A percentile compares a stretch with the other conserved stretches of the same genome.
Conservation (phyloP, 2,113 vertebrate genomes). For the Phalacrocorax carbo region DNA sequence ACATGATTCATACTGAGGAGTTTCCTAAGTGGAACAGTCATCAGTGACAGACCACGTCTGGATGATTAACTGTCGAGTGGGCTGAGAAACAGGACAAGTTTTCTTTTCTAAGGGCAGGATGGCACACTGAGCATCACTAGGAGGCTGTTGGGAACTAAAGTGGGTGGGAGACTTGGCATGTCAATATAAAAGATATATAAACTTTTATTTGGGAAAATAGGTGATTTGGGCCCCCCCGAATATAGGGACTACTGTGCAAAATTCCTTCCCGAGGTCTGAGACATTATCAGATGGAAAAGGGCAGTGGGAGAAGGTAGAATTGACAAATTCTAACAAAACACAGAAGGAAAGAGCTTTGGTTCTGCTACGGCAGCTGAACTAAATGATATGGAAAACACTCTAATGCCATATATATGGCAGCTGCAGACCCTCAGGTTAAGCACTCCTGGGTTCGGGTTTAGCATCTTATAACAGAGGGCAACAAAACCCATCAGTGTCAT, state of each 20-base stretch:
- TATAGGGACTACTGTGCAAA: fast-evolving
- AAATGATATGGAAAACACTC: fast-evolving
- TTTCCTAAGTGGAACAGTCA: not conserved
- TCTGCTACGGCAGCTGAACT: not conserved
- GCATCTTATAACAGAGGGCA: not conserved
- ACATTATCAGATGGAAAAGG: not conserved
- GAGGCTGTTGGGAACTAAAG: not conserved
- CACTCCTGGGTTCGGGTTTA: not conserved
- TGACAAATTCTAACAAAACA: not conserved
- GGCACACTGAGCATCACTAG: not conserved
- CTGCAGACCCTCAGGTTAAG: not conserved
- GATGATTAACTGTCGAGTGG: not conserved
- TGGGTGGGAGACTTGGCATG: not conserved
- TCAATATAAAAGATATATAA: not conserved
- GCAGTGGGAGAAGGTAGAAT: not conserved
- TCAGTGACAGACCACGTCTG: not conserved
- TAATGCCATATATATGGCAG: not conserved
- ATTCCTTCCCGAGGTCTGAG: not conserved
- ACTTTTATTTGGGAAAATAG: not conserved
- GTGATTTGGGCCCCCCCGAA: not conserved
- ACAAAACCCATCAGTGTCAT: not conserved
- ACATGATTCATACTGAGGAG: not conserved
- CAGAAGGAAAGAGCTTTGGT: not conserved
- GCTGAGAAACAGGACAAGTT: not conserved
- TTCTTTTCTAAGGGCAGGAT: not conserved